Conservation (phyloP, 2,113 vertebrate genomes). For the Choloepus hoffmanni region DNA sequence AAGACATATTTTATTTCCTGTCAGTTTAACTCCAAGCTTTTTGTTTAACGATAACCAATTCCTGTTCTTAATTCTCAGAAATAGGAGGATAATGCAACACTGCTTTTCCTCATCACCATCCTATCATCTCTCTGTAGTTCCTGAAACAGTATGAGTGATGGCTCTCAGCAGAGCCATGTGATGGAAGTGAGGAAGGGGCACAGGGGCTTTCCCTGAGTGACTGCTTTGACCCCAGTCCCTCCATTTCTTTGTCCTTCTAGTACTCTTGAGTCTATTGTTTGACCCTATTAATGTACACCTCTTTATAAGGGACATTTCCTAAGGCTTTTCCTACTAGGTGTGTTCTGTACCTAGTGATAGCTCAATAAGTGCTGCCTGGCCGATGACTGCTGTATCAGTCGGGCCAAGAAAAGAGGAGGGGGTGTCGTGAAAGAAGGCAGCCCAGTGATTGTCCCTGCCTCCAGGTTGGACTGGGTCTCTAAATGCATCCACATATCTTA, state of each 20-base stretch:
- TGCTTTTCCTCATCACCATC: neutral
- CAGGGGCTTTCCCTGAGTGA: neutral
- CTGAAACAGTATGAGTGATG: neutral
- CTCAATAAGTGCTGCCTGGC: neutral
- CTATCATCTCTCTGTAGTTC: constrained; percentile 8
- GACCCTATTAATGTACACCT: neutral
- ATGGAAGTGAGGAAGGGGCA: neutral
- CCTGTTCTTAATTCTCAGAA: constrained; percentile 18
- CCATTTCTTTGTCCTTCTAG: constrained; percentile 38
- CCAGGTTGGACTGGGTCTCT: neutral
- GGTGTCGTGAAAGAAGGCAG: neutral
- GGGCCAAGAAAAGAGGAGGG: neutral
- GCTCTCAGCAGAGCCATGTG: neutral
- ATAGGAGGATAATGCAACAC: neutral
- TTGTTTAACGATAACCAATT: constrained; percentile 62
- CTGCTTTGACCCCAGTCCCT: neutral
- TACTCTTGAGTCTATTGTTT: neutral
- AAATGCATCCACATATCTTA: neutral
- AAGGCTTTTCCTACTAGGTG: neutral
- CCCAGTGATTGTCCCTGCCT: neutral
- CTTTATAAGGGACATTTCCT: constrained; percentile 32
- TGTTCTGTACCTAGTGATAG: neutral
- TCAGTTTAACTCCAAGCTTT: constrained; percentile 70
- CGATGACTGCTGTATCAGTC: neutral
- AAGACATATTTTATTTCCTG: constrained; percentile 58